Percentiles rank a stretch among this genome's conserved stretches.
Conservation (phyloP, 2,888 invertebrate species). For the Acanthopleura granulata region DNA sequence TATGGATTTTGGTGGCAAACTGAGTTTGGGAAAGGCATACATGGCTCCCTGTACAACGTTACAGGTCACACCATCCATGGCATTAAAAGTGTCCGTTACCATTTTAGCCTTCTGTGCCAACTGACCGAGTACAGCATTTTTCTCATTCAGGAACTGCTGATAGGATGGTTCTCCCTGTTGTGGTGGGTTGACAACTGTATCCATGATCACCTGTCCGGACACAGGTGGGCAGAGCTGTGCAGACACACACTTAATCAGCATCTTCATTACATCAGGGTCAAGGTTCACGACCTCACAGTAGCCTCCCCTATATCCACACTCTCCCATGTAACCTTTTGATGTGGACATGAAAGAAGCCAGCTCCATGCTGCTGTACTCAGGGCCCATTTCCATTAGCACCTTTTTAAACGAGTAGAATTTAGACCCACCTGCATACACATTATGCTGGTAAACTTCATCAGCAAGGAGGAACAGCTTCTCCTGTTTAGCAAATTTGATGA, state of each 20-base stretch:
- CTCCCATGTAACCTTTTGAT: conserved; percentile 85
- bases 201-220: conserved; percentile 87
- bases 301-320: conserved; percentile 94
- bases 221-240: conserved; percentile 95
- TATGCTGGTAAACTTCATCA: conserved; percentile 89
- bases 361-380: conserved; percentile 86
- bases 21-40: conserved; percentile 95
- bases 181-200: conserved; percentile 92
- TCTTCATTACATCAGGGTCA: conserved; percentile 82
- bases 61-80: conserved; percentile 89
- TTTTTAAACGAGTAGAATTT: conserved; percentile 96
- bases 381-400: conserved; percentile 89
- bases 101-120: conserved; percentile 84
- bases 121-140: conserved; percentile 79
- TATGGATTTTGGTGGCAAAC: conserved; percentile 86
- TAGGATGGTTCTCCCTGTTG: conserved; percentile 87
- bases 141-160: conserved; percentile 74
- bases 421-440: conserved; percentile 91
- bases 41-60: conserved; percentile 93
- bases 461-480: conserved; percentile 82
- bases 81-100: conserved; percentile 89
- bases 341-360: conserved; percentile 96
- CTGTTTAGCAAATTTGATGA: conserved; percentile 92
- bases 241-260: conserved; percentile 89
- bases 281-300: conserved; percentile 93